A percentile compares a stretch with the other conserved stretches of the same genome.
These are phyloP conservation scores for Cryptus viduatorius DNA, from an alignment of 2,888 invertebrate species.

Conservation along the genomic window DNA sequence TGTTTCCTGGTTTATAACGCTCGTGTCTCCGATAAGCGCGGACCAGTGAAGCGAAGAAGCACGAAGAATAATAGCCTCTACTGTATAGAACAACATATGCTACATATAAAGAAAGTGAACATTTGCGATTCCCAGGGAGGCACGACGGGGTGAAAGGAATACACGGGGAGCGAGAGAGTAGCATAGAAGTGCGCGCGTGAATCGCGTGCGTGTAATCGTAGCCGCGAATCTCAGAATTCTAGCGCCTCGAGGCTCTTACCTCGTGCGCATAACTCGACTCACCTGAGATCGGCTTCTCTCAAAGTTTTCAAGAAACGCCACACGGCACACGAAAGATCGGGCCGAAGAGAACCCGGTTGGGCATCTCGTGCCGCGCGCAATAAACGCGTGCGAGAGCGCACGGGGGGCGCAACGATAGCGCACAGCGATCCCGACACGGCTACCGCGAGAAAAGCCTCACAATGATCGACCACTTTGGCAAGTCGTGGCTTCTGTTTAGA, in stretches of 20 bases:
- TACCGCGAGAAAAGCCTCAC: not conserved
- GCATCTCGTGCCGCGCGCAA: conserved; percentile 60
- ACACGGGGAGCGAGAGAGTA: conserved; percentile 22
- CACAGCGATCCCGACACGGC: not conserved
- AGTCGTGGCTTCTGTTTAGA: not conserved
- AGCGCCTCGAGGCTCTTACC: conserved; percentile 73
- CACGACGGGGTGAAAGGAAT: conserved; percentile 1
- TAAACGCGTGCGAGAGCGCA: conserved; percentile 49
- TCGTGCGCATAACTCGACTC: conserved; percentile 71
- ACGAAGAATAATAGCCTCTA: conserved; percentile 19
- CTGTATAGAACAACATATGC: not conserved
- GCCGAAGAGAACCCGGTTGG: conserved; percentile 41
- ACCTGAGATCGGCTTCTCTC: conserved; percentile 53
- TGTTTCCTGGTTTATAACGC: conserved; percentile 59
- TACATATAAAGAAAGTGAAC: conserved; percentile 41
- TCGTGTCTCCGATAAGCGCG: conserved; percentile 61
- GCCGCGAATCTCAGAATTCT: conserved; percentile 75
- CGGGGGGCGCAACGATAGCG: conserved; percentile 35
- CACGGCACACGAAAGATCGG: conserved; percentile 1
- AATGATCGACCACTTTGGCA: not conserved
- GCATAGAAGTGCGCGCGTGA: conserved; percentile 57
- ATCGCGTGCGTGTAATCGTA: conserved; percentile 81
- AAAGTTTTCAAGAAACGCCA: not conserved
- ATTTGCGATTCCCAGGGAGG: conserved; percentile 54
- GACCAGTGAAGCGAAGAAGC: conserved; percentile 25